Percentiles rank a stretch among this genome's conserved stretches.
Conservation (phyloP, 2,888 invertebrate species). For the Drosophila mulleri region DNA sequence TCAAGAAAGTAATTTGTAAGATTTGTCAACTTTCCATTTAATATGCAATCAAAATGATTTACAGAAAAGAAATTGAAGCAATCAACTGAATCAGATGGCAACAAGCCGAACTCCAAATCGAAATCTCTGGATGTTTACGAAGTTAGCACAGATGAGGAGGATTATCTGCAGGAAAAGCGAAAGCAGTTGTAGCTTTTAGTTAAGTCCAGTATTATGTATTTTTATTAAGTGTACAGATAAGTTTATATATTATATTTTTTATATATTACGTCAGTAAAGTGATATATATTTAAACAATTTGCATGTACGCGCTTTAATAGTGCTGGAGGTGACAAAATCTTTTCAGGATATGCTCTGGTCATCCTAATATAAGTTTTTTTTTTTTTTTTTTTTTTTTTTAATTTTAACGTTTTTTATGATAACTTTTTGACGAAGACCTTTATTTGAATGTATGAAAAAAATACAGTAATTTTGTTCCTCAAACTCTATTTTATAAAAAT, state of each 20-base stretch:
- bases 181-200: not conserved
- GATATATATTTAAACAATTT: slow-evolving; percentile 1
- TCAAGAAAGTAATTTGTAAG: slow-evolving; percentile 51
- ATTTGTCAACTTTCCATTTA: not conserved
- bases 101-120: not conserved
- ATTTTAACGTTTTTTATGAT: no score
- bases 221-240: slow-evolving; percentile 5
- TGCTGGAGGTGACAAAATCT: not conserved
- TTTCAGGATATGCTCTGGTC: slow-evolving; percentile 5
- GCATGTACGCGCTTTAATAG: not conserved
- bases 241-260: not conserved
- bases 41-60: not conserved
- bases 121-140: slow-evolving; percentile 73
- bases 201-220: not conserved
- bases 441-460: no score
- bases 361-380: not conserved
- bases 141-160: slow-evolving; percentile 83
- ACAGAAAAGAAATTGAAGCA: slow-evolving; percentile 38
- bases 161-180: slow-evolving; percentile 66
- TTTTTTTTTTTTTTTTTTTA: no score
- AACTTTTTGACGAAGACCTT: no score
- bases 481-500: no score
- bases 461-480: no score
- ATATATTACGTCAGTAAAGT: not conserved
- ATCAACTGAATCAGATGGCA: slow-evolving; percentile 12